Percentiles rank a stretch among this genome's conserved stretches.
phyloP scores from a whole-genome alignment of 2,888 invertebrate genomes.

The Carabus problematicus region DNA sequence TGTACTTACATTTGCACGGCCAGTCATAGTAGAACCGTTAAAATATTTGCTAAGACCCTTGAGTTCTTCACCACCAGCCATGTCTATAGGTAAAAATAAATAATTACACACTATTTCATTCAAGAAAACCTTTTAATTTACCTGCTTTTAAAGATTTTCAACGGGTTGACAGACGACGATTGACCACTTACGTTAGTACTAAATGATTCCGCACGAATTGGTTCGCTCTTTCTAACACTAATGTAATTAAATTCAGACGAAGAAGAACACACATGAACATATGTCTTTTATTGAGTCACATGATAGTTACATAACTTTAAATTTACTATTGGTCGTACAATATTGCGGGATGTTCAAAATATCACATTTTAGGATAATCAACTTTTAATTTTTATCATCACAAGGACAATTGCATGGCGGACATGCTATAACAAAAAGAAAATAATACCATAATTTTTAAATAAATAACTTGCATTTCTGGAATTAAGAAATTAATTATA shows the following conservation, averaged over 20 bases:
- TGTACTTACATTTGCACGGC: constrained; percentile 75
- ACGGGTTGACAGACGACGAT: constrained; percentile 7
- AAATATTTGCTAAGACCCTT: constrained; percentile 73
- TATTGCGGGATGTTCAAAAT: constrained; percentile 19
- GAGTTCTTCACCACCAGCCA: constrained; percentile 65
- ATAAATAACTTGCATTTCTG: no score
- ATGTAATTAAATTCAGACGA: not conserved
- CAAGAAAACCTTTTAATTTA: constrained; percentile 3
- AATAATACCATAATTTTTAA: not conserved
- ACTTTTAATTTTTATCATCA: no score
- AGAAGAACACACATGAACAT: not conserved
- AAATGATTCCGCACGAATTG: not conserved
- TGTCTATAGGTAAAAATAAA: constrained; percentile 11
- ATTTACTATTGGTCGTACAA: constrained; percentile 9
- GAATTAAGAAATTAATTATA: no score
- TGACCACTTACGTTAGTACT: not conserved
- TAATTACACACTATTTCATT: not conserved
- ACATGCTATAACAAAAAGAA: constrained; percentile 1
- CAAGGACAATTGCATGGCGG: not conserved
- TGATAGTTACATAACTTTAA: constrained; percentile 24
- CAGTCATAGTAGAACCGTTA: constrained; percentile 70
- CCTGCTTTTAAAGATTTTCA: constrained; percentile 21
- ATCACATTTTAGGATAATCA: no score
- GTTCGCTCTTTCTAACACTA: not conserved
- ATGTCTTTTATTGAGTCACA: constrained; percentile 19